Conservation (phyloP, 2,797 vertebrate genomes). For the Oreochromis grahami region DNA sequence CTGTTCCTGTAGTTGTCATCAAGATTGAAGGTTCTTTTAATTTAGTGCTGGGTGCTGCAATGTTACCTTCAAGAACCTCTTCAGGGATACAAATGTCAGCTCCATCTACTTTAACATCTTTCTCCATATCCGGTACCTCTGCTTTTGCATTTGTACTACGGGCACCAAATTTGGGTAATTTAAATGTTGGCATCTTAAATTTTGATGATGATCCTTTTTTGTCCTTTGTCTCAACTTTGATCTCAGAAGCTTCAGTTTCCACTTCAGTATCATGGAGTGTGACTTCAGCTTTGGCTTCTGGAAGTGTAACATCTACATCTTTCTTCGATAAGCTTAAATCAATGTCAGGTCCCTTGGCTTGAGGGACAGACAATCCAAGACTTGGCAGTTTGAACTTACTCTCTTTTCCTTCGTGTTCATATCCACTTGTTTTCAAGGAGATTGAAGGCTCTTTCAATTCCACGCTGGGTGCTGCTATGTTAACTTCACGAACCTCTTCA, state of each 20-base stretch:
- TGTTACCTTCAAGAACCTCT: background rate
- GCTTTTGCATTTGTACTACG: accelerated
- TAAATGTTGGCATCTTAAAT: background rate
- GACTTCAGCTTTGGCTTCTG: background rate
- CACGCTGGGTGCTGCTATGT: background rate
- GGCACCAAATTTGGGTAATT: accelerated
- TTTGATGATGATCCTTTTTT: slow-evolving; percentile 23
- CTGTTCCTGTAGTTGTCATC: background rate
- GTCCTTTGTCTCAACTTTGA: background rate
- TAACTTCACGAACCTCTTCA: background rate
- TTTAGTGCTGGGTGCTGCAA: slow-evolving; percentile 1
- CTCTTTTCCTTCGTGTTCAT: background rate
- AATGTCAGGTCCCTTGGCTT: background rate
- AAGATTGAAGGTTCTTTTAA: background rate
- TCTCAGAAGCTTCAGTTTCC: background rate
- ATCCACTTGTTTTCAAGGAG: background rate
- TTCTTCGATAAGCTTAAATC: slow-evolving; percentile 9
- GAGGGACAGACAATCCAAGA: background rate
- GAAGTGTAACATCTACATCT: background rate
- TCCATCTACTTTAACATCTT: background rate
- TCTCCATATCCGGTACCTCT: accelerated
- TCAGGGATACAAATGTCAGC: background rate
- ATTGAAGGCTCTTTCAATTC: background rate
- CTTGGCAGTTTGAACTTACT: slow-evolving; percentile 28
- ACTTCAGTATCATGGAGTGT: background rate